A percentile compares a stretch with the other conserved stretches of the same genome.
Conservation (phyloP, 2,888 invertebrate genomes). For the Parnassius orleans region DNA sequence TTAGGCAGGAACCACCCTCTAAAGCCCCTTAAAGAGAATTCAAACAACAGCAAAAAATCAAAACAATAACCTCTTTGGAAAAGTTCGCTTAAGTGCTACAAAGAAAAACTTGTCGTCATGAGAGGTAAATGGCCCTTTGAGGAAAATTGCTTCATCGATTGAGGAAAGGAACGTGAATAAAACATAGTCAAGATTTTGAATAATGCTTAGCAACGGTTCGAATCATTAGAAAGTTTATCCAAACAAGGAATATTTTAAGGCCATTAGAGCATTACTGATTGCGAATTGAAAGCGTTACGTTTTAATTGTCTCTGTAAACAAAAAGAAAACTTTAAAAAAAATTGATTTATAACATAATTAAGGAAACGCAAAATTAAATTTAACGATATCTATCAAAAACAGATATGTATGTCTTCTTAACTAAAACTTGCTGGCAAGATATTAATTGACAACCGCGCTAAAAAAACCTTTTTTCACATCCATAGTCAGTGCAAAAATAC, state of each 20-base stretch:
- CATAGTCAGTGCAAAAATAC: constrained; percentile 61
- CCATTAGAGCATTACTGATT: background rate
- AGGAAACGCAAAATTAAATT: too few relatives aligned
- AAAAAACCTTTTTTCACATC: background rate
- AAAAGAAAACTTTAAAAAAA: too few relatives aligned
- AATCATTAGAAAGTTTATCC: background rate
- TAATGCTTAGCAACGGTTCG: background rate
- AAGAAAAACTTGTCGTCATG: constrained; percentile 13
- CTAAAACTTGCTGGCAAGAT: background rate
- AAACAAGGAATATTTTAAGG: background rate
- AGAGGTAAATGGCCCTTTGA: constrained; percentile 51
- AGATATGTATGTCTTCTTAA: too few relatives aligned
- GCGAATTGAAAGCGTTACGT: background rate
- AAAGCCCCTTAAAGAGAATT: background rate
- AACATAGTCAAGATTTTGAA: background rate
- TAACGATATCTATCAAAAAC: too few relatives aligned
- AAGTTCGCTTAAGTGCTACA: background rate
- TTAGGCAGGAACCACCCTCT: too few relatives aligned
- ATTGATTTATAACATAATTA: too few relatives aligned
- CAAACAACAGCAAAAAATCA: background rate
- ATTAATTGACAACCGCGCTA: background rate
- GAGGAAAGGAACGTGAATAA: constrained; percentile 36
- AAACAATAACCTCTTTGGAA: background rate
- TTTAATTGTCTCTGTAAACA: background rate
- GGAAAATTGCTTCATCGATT: constrained; percentile 49